phyloP scores from a whole-genome alignment of 1,140 invertebrate species.

The Holcopasites calliopsidis region DNA sequence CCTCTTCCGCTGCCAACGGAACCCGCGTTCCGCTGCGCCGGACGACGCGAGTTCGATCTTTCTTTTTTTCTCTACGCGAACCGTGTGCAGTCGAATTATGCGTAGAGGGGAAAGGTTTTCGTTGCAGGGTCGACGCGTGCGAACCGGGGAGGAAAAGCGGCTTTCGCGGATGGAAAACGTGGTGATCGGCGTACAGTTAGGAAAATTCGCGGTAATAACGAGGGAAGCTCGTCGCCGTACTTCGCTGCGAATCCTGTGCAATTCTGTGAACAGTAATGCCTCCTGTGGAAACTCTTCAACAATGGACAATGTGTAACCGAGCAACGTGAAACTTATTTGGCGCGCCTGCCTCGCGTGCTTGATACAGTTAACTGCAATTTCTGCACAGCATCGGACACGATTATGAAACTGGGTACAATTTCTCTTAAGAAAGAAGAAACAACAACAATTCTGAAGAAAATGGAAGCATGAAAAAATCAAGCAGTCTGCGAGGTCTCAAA shows the following conservation, averaged over 20 bases:
- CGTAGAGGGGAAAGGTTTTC: too few relatives aligned
- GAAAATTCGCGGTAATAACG: constrained; percentile 49
- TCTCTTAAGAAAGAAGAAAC: background rate
- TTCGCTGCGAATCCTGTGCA: constrained; percentile 41
- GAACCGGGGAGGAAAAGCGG: constrained; percentile 22
- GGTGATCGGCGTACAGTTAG: constrained; percentile 42
- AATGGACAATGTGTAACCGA: constrained; percentile 51
- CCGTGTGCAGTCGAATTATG: too few relatives aligned
- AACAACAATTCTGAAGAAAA: background rate
- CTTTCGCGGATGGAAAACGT: constrained; percentile 40
- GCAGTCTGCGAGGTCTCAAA: background rate
- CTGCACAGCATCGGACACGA: background rate
- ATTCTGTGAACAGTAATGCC: constrained; percentile 29
- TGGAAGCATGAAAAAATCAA: too few relatives aligned
- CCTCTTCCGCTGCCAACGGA: too few relatives aligned
- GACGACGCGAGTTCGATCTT: too few relatives aligned
- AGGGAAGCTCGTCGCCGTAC: constrained; percentile 13
- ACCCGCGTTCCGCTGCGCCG: too few relatives aligned
- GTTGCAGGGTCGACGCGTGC: background rate
- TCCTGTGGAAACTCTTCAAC: constrained; percentile 42
- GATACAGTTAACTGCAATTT: constrained; percentile 2
- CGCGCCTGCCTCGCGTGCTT: background rate
- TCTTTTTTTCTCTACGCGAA: too few relatives aligned
- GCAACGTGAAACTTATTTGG: constrained; percentile 38
- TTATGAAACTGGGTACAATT: background rate